phyloP scores from a whole-genome alignment of 53 echinoderm and acorn worm genomes.

The Henricia sp. region DNA sequence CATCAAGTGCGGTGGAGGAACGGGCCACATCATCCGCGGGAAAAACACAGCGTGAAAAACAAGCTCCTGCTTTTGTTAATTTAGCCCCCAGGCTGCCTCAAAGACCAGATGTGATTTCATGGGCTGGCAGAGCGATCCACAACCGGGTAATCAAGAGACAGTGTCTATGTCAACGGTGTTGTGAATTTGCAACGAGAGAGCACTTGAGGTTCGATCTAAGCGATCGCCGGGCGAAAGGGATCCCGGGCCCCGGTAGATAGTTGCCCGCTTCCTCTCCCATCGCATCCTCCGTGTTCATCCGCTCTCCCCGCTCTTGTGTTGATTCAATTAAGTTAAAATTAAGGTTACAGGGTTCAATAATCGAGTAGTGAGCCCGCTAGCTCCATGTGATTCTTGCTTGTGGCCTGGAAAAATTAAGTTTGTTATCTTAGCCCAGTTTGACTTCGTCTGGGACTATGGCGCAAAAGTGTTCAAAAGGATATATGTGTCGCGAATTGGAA shows the following conservation, averaged over 20 bases:
- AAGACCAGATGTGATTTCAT: conserved; percentile 61
- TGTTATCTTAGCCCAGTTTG: conserved; percentile 62
- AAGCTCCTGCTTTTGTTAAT: conserved; percentile 50
- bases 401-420: conserved; percentile 38
- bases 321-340: conserved; percentile 59
- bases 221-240: background rate
- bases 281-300: background rate
- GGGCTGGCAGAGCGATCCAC: conserved; percentile 37
- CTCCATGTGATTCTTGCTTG: conserved; percentile 41
- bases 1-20: conserved; percentile 49
- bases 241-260: conserved; percentile 17
- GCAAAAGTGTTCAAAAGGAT: background rate
- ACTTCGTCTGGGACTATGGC: background rate
- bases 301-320: conserved; percentile 22
- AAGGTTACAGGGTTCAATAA: conserved; percentile 57
- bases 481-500: background rate
- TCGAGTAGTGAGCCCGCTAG: conserved; percentile 26
- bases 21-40: conserved; percentile 1
- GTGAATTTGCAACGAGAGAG: conserved; percentile 58
- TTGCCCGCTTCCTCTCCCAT: conserved; percentile 23
- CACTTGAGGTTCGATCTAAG: conserved; percentile 40
- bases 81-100: conserved; percentile 49
- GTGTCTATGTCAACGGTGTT: conserved; percentile 42
- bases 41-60: conserved; percentile 45
- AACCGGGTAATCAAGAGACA: conserved; percentile 48